These are phyloP conservation scores for Oopsacas minuta DNA, from an alignment of 37 sponge, comb jelly and placozoan species.

Conservation along the genomic window DNA sequence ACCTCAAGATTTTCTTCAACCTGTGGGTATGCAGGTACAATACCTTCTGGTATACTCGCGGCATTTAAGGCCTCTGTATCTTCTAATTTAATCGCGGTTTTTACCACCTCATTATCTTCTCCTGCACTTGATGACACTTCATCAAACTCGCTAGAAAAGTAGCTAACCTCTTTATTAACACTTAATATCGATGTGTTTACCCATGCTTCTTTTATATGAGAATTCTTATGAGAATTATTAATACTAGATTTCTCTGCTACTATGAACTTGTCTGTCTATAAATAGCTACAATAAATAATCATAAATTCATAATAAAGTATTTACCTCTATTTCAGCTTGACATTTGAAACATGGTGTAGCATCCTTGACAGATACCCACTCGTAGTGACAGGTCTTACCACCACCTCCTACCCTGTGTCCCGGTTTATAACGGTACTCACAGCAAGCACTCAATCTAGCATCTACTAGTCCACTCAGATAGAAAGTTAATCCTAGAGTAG, in stretches of 20 bases:
- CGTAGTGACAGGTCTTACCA: constrained; percentile 51
- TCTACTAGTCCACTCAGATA: constrained; percentile 74
- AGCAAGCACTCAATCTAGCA: constrained; percentile 73
- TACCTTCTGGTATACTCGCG: background rate
- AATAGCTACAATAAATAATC: background rate
- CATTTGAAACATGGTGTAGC: constrained; percentile 56
- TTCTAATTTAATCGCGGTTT: no score
- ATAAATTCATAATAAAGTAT: background rate
- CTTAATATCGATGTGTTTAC: background rate
- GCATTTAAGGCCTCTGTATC: background rate
- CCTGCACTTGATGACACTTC: no score
- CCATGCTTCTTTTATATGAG: background rate
- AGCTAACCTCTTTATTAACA: background rate
- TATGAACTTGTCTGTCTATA: background rate
- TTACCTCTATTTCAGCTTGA: constrained; percentile 21
- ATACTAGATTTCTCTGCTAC: background rate
- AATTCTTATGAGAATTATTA: background rate
- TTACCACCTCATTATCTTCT: no score
- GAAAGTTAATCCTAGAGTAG: constrained; percentile 73
- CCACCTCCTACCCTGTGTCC: constrained; percentile 72
- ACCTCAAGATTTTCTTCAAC: no score
- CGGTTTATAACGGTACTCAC: constrained; percentile 73
- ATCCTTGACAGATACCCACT: constrained; percentile 49
- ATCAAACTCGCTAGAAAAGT: background rate
- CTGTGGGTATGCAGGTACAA: background rate